A percentile compares a stretch with the other conserved stretches of the same genome.
phyloP scores from a whole-genome alignment of 92 coral and sea anemone genomes.

The Pocillopora meandrina region DNA sequence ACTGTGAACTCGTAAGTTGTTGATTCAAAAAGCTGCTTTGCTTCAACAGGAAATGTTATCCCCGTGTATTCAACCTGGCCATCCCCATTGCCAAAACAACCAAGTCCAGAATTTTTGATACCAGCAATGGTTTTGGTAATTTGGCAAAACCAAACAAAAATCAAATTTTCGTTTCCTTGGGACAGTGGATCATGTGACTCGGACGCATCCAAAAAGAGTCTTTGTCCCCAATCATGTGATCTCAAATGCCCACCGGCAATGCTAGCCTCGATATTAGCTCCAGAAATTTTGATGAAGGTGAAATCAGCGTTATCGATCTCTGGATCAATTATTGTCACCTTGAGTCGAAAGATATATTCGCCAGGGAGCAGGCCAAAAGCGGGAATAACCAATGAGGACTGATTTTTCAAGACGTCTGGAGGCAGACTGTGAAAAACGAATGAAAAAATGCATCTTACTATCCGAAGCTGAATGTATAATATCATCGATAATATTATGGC shows the following conservation, averaged over 20 bases:
- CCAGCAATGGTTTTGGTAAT: slow-evolving; percentile 10
- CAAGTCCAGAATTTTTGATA: slow-evolving; percentile 43
- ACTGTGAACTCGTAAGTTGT: slow-evolving; percentile 75
- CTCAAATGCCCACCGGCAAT: slow-evolving; percentile 82
- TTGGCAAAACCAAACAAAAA: slow-evolving; percentile 74
- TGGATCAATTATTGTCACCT: slow-evolving; percentile 37
- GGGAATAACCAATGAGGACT: slow-evolving; percentile 74
- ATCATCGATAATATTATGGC: too few relatives aligned
- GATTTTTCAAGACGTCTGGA: slow-evolving; percentile 40
- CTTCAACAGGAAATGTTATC: slow-evolving; percentile 49
- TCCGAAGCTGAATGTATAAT: too few relatives aligned
- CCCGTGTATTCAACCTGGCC: slow-evolving; percentile 50
- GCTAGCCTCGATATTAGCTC: slow-evolving; percentile 64
- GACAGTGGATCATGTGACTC: slow-evolving; percentile 71
- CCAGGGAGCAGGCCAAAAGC: slow-evolving; percentile 70
- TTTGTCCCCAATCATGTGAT: slow-evolving; percentile 74
- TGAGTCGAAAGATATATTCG: slow-evolving; percentile 64
- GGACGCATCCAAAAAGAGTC: slow-evolving; percentile 70
- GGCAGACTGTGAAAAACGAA: slow-evolving; percentile 42
- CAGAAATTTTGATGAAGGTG: slow-evolving; percentile 69
- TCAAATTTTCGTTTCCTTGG: slow-evolving; percentile 36
- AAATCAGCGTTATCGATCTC: slow-evolving; percentile 53
- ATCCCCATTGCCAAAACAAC: slow-evolving; percentile 91
- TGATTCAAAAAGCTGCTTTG: slow-evolving; percentile 65
- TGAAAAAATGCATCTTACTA: too few relatives aligned